These are phyloP conservation scores for Galerucella pusilla DNA, from an alignment of 2,888 invertebrate species.

Conservation along the genomic window DNA sequence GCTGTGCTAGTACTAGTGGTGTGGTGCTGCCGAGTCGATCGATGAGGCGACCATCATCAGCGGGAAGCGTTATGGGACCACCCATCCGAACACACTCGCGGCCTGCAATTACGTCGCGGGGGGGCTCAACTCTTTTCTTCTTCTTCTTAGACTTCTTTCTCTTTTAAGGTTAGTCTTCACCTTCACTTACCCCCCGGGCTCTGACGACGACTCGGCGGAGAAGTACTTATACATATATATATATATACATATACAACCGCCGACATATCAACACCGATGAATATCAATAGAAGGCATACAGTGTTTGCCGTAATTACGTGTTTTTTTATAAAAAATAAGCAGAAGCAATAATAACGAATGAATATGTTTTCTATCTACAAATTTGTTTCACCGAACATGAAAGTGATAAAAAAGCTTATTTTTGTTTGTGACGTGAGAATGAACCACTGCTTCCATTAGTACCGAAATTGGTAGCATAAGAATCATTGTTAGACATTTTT, in stretches of 20 bases:
- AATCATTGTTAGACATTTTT: too few relatives aligned
- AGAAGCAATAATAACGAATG: too few relatives aligned
- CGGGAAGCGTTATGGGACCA: slow-evolving; percentile 53
- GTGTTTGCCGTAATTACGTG: neutral
- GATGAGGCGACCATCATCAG: slow-evolving; percentile 42
- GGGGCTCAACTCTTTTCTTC: slow-evolving; percentile 43
- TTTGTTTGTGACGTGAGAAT: too few relatives aligned
- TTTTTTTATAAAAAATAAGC: neutral
- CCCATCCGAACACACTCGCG: slow-evolving; percentile 58
- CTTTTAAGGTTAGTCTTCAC: slow-evolving; percentile 27
- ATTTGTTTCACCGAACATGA: too few relatives aligned
- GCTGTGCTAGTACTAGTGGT: slow-evolving; percentile 11
- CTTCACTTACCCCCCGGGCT: slow-evolving; percentile 24
- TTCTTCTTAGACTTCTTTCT: slow-evolving; percentile 12
- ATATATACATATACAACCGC: slow-evolving; percentile 8
- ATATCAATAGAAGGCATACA: slow-evolving; percentile 4
- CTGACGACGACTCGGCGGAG: slow-evolving; percentile 23
- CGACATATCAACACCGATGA: slow-evolving; percentile 25
- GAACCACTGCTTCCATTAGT: too few relatives aligned
- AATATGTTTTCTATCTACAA: too few relatives aligned
- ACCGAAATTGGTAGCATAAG: too few relatives aligned
- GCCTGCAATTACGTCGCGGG: slow-evolving; percentile 55
- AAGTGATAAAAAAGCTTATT: too few relatives aligned
- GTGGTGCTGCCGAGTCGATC: slow-evolving; percentile 27
- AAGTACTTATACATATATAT: slow-evolving; percentile 16